Evolutionary conservation across 2,888 invertebrate genomes (phyloP), one percentile per base, ranked within the genome.

Genomic region (Tanypteryx hageni): DNA sequence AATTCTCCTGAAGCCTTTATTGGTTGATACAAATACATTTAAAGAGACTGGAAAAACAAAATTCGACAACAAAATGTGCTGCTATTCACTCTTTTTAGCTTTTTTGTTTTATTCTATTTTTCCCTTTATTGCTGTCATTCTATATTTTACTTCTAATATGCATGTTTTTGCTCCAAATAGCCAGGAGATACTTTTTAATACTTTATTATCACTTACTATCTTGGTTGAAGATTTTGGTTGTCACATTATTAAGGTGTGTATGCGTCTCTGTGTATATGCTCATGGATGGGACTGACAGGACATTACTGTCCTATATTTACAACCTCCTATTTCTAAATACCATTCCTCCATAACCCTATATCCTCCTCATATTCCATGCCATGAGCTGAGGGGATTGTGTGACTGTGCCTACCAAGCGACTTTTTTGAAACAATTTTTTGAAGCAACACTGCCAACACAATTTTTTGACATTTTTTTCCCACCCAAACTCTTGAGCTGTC

Each of bases 91-190:
- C 56, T 44, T 44, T 83, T 89, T 89, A 89, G 89, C 89, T 89
- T 89, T 44, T 86, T 44, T 64, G 56, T 89, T 89, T 86, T 86
- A 16, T 86, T 64, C 64, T 89, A 22, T 68, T 86, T 89, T 64
- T 89, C 89, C 61, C 44, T 44, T 89, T 68, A 64, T 89, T 68
- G 89, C 89, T 93, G 92, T 92, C 91, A 86, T 92, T 92, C 76
- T 92, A 91, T 92, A 91, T 93, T 61, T 93, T 83, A 92, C 61
- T 92, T 92, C 86, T 58, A 84, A 82, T 91, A 22, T 92, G 92
- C 92, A 91, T 92, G 89, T 89, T 89, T 82, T 86, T 44, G 64
- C 61, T 89, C 59, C 89, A 89, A 59, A 89, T 89, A 89, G 89
- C 89, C 89, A 89, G 64, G 89, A 64, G 89, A 64, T 89, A 89